Percentiles rank a stretch among this genome's conserved stretches.
Evolutionary conservation across 1,140 invertebrate species (phyloP).

Genomic region (Epicauta chinensis): DNA sequence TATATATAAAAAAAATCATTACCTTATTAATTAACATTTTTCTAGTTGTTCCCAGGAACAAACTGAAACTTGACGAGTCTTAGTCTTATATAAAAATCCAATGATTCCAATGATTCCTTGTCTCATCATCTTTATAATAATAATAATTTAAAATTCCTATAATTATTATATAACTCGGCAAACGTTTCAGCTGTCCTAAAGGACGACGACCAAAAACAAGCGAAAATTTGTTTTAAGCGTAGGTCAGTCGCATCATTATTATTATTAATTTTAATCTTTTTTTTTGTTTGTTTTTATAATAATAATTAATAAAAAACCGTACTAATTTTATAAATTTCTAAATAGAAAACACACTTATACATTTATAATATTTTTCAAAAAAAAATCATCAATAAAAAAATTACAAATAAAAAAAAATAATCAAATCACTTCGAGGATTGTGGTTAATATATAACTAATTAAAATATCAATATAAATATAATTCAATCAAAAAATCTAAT

Average conservation of each 20-base stretch:
- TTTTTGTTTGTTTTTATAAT: background rate
- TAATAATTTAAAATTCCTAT: too few species aligned
- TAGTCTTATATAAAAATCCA: slow-evolving; percentile 29
- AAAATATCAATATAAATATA: slow-evolving; percentile 43
- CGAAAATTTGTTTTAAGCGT: slow-evolving; percentile 34
- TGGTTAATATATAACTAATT: slow-evolving; percentile 30
- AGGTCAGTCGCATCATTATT: slow-evolving; percentile 31
- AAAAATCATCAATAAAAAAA: slow-evolving; percentile 41
- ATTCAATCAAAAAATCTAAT: slow-evolving; percentile 38
- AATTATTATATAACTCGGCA: slow-evolving; percentile 1
- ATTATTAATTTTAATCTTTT: background rate
- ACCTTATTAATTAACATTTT: slow-evolving; percentile 32
- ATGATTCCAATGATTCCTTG: background rate
- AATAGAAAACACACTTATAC: slow-evolving; percentile 42
- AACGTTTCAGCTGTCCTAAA: slow-evolving; percentile 25
- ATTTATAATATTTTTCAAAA: slow-evolving; percentile 31
- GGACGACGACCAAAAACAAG: slow-evolving; percentile 27
- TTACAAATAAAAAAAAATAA: slow-evolving; percentile 31
- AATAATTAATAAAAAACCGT: slow-evolving; percentile 24
- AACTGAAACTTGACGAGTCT: slow-evolving; percentile 26
- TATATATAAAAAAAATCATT: slow-evolving; percentile 38
- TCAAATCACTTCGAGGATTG: slow-evolving; percentile 32
- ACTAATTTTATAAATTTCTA: slow-evolving; percentile 40
- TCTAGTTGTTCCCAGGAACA: slow-evolving; percentile 27
- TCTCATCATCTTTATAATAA: background rate